These are phyloP conservation scores for Tethya wilhelma DNA, from an alignment of 37 sponge, comb jelly and placozoan species.

Conservation along the genomic window DNA sequence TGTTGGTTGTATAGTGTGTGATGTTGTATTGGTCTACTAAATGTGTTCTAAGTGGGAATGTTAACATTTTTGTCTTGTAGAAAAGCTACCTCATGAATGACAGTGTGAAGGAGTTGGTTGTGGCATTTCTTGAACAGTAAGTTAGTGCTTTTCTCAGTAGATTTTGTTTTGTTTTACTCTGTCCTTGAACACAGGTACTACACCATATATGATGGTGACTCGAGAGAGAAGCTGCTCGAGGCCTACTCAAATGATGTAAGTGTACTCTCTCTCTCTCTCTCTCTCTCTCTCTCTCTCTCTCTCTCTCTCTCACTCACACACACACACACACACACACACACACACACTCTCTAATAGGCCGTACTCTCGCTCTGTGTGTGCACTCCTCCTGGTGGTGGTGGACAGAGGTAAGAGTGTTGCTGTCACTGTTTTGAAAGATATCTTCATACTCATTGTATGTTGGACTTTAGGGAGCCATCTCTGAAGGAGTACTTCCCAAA, in stretches of 20 bases:
- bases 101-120: constrained; percentile 44
- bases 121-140: constrained; percentile 70
- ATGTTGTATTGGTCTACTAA: not conserved
- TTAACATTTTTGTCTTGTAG: too few species aligned
- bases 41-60: too few species aligned
- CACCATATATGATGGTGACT: constrained; percentile 50
- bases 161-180: not conserved
- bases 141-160: not conserved
- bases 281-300: too few species aligned
- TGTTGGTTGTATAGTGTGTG: not conserved
- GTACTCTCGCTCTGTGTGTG: not conserved
- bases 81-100: constrained; percentile 48
- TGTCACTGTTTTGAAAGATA: too few species aligned
- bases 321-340: not conserved
- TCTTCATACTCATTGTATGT: too few species aligned
- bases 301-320: too few species aligned
- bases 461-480: constrained; percentile 31
- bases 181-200: constrained; percentile 44
- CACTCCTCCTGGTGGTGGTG: too few species aligned
- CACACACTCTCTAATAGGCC: not conserved
- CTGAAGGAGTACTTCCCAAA: constrained; percentile 19
- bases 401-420: too few species aligned
- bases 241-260: constrained; percentile 67
- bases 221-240: constrained; percentile 58
- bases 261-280: not conserved